These are phyloP conservation scores for Galeopsomyia nigrocyanea DNA, from an alignment of 2,888 invertebrate species.

Conservation along the genomic window DNA sequence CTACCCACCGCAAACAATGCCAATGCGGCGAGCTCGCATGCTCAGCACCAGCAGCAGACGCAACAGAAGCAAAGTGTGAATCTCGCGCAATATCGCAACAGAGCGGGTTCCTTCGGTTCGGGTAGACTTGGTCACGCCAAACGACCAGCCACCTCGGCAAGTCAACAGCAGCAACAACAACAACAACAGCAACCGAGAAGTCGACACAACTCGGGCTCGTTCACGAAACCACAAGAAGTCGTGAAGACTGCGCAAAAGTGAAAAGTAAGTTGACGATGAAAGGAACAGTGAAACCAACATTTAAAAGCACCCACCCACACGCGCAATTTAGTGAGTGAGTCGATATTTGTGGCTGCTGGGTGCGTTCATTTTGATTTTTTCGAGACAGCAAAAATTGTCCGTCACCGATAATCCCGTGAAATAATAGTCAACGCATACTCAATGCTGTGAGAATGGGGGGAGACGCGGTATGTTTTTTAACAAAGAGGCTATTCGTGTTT, in stretches of 20 bases:
- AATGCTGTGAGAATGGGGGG: slow-evolving; percentile 20
- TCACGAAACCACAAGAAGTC: slow-evolving; percentile 57
- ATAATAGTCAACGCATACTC: slow-evolving; percentile 32
- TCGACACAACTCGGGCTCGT: slow-evolving; percentile 61
- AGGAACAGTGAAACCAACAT: slow-evolving; percentile 7
- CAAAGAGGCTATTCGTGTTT: slow-evolving; percentile 27
- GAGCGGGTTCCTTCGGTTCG: slow-evolving; percentile 65
- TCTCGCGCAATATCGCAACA: slow-evolving; percentile 61
- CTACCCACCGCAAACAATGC: slow-evolving; percentile 53
- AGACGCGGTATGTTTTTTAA: slow-evolving; percentile 23
- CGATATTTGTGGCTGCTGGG: slow-evolving; percentile 9
- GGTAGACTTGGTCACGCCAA: slow-evolving; percentile 60
- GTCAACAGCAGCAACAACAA: slow-evolving; percentile 54
- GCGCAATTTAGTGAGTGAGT: slow-evolving; percentile 12
- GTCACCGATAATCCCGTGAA: slow-evolving; percentile 15
- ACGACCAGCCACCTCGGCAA: slow-evolving; percentile 58
- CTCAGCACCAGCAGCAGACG: slow-evolving; percentile 52
- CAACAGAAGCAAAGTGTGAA: slow-evolving; percentile 59
- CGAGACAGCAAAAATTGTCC: slow-evolving; percentile 7
- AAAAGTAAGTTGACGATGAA: slow-evolving; percentile 31
- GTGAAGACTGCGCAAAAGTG: slow-evolving; percentile 49
- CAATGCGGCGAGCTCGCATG: slow-evolving; percentile 23
- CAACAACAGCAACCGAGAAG: slow-evolving; percentile 53
- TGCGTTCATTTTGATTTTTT: slow-evolving; percentile 26
- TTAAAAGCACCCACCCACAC: neutral